These are phyloP conservation scores for Cynopterus brachyotis DNA, from an alignment of 2,113 vertebrate species.

Conservation along the genomic window DNA sequence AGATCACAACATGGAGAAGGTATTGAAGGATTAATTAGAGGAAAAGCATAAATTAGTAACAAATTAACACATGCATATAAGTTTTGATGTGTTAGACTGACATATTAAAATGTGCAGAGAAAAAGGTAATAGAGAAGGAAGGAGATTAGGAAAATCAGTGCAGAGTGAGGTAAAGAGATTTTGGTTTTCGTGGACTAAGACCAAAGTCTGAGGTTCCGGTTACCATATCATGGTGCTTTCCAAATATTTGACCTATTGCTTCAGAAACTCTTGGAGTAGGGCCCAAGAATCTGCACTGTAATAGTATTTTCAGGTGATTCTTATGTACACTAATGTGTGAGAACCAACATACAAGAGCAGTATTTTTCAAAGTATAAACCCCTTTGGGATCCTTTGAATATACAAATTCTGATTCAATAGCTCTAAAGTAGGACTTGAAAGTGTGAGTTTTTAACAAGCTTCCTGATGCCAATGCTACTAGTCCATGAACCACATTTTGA, in stretches of 20 bases:
- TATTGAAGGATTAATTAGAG: not conserved
- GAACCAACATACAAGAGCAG: not conserved
- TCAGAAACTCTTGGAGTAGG: not conserved
- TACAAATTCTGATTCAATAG: not conserved
- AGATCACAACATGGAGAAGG: not conserved
- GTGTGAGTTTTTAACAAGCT: not conserved
- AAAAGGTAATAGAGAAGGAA: not conserved
- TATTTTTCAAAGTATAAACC: not conserved
- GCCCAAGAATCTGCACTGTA: not conserved
- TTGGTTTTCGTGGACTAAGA: not conserved
- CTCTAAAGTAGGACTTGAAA: not conserved
- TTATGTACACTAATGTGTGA: not conserved
- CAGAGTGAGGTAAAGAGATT: not conserved
- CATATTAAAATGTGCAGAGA: not conserved
- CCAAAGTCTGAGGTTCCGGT: not conserved
- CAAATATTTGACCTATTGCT: not conserved
- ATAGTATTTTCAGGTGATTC: not conserved
- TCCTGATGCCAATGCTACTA: not conserved
- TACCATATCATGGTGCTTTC: not conserved
- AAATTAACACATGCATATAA: not conserved
- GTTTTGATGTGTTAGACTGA: not conserved
- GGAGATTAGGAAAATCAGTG: not conserved
- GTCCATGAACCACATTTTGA: not conserved
- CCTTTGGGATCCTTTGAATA: not conserved
- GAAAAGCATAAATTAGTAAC: not conserved